phyloP scores from a whole-genome alignment of 2,113 vertebrate genomes.

The Colossoma macropomum region DNA sequence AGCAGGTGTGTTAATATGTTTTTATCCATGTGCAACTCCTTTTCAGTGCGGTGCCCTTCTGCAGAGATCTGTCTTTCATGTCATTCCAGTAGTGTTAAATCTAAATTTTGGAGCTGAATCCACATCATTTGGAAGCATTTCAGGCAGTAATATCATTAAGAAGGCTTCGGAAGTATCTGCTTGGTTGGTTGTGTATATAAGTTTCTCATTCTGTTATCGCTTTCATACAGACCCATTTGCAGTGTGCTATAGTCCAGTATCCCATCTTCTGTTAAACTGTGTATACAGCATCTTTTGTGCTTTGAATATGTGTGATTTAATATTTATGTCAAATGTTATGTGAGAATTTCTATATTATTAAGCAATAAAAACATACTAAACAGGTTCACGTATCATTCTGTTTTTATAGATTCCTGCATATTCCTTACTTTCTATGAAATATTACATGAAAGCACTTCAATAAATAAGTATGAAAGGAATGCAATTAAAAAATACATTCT shows the following conservation, averaged over 20 bases:
- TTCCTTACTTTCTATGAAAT: no score
- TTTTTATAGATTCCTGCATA: background rate
- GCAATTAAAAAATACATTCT: no score
- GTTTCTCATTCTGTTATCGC: background rate
- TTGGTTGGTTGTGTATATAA: background rate
- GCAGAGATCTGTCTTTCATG: no score
- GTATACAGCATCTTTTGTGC: background rate
- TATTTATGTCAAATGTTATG: slow-evolving; percentile 16
- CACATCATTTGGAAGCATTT: background rate
- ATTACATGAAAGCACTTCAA: no score
- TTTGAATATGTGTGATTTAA: slow-evolving; percentile 23
- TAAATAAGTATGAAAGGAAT: no score
- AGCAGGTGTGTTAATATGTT: no score
- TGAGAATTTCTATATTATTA: slow-evolving; percentile 13
- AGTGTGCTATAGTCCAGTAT: background rate
- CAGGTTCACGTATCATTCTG: background rate
- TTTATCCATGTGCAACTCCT: no score
- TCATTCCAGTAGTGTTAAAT: background rate
- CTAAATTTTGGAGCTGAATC: background rate
- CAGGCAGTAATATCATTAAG: background rate
- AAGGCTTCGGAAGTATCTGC: background rate
- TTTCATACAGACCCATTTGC: no score
- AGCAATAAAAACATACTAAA: background rate
- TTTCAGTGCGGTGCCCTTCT: no score
- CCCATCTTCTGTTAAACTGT: background rate